Evolutionary conservation across 2,113 vertebrate genomes (phyloP), one percentile per base, ranked within the genome.

Genomic region (Atrichornis clamosus): DNA sequence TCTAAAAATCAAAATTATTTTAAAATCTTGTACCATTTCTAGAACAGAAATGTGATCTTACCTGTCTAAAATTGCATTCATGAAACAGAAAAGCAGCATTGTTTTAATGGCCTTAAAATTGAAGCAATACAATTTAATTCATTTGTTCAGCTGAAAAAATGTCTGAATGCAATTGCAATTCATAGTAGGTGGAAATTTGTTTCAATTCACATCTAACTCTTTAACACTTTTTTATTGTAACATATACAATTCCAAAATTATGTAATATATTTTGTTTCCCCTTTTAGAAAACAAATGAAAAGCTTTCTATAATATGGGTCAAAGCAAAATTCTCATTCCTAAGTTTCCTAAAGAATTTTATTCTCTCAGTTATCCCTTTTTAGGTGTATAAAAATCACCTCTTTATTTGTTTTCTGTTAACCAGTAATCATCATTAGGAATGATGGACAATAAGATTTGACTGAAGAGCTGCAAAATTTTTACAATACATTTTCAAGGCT

Each of bases 331-430:
- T 90, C 39, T 93, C 14, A 32, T 84, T 90, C 80, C 26, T 92
- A 49, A 75, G 20, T 28, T 84, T 94, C 26, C 56, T 58, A 63
- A 80, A 75, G 32, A 60, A 64, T 6, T 73, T 11, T 79, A 22
- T 92, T 95, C 44, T 72, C 20, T 88, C 33, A 70, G 17, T 11
- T 42, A 9, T 37, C 84, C 24, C 35, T 86, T 89, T 88, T 64
- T 35, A 59, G 75, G 30, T 52, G 20, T 21, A 42, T 72, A 67
- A 92, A 91, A 88, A 33, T 55, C 13, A 85, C 27, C 23, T 21
- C 39, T 90, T 73, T 53, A 26, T 80, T 81, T 95, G 37, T 87
- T 90, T 92, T 92, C 68, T 96, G 42, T 47, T 94, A 77, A 92
- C 78, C 60, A 84, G 52, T 39, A 81, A 60, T 62, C 56, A 58